Conservation (phyloP, 2,113 vertebrate genomes). For the Tenebrosternarchus preto region DNA sequence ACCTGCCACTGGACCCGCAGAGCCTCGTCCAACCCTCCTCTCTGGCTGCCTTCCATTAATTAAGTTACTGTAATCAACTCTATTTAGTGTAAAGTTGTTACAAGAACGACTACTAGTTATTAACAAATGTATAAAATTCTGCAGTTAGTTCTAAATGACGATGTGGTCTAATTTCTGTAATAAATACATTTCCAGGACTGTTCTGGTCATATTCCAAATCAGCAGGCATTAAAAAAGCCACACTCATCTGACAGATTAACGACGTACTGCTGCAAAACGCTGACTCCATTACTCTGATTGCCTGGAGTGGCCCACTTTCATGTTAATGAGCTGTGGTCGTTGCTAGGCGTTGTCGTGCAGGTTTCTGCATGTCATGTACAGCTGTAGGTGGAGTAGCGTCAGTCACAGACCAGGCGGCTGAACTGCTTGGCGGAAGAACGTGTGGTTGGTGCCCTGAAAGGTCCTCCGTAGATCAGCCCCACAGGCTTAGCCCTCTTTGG, state of each 20-base stretch:
- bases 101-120: not conserved
- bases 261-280: conserved; percentile 41
- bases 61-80: no score
- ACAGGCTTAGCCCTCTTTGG: no score
- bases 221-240: not conserved
- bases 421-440: no score
- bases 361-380: conserved; percentile 43
- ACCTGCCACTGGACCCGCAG: no score
- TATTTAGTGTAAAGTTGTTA: no score
- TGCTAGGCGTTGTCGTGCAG: conserved; percentile 1
- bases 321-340: conserved; percentile 31
- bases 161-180: not conserved
- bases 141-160: no score
- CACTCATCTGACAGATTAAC: conserved; percentile 44
- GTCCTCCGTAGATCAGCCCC: no score
- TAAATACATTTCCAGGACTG: not conserved
- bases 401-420: no score
- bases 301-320: conserved; percentile 45
- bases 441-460: no score
- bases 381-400: conserved; percentile 29
- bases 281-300: conserved; percentile 41
- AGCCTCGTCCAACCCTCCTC: no score
- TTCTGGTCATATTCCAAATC: not conserved
- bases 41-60: no score
- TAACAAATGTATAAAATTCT: not conserved